Percentiles rank a stretch among this genome's conserved stretches.
phyloP scores from a whole-genome alignment of 2,888 invertebrate genomes.

The Tiliacea aurago region DNA sequence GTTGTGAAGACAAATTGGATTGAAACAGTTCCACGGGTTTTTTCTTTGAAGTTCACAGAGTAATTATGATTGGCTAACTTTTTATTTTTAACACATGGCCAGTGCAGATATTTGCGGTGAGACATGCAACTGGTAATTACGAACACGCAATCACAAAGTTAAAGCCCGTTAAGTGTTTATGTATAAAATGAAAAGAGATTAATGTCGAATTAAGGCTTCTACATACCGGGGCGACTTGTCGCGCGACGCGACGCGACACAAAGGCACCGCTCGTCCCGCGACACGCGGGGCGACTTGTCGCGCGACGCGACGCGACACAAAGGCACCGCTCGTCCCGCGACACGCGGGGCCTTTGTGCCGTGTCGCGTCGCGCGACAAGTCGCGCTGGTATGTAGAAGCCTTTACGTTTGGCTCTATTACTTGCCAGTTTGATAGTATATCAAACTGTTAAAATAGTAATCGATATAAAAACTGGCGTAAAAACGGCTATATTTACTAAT shows the following conservation, averaged over 20 bases:
- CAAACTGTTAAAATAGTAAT: slow-evolving; percentile 12
- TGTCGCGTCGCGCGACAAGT: no score
- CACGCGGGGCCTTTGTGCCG: no score
- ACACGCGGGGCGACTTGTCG: no score
- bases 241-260: no score
- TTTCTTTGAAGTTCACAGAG: slow-evolving; percentile 58
- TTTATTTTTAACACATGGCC: slow-evolving; percentile 38
- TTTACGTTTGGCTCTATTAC: slow-evolving; percentile 27
- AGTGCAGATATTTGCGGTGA: slow-evolving; percentile 36
- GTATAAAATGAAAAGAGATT: slow-evolving; percentile 39
- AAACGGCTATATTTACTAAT: slow-evolving; percentile 12
- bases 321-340: no score
- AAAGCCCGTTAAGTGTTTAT: slow-evolving; percentile 21
- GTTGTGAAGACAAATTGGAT: slow-evolving; percentile 65
- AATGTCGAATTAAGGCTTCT: no score
- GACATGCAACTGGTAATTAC: slow-evolving; percentile 53
- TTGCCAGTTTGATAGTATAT: slow-evolving; percentile 4
- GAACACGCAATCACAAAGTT: slow-evolving; percentile 46
- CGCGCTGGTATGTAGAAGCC: no score
- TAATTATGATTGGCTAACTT: slow-evolving; percentile 56
- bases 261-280: no score
- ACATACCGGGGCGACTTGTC: no score
- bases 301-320: no score
- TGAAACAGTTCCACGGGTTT: slow-evolving; percentile 54
- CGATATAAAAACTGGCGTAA: background rate